Evolutionary conservation across 2,888 invertebrate species (phyloP).

Genomic region (Apodemia zela): DNA sequence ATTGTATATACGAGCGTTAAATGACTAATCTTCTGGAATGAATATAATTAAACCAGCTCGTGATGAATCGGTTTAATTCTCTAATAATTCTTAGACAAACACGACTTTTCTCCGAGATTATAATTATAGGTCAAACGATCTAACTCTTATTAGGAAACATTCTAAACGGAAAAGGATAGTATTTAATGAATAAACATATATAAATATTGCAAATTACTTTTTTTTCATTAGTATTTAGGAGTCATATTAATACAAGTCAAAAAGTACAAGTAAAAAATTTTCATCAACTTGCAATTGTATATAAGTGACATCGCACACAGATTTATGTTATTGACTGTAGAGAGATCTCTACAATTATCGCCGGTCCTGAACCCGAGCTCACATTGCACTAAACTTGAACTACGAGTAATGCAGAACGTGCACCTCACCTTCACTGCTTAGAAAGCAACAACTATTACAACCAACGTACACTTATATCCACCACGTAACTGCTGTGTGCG

Average conservation of each 20-base stretch:
- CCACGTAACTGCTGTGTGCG: conserved; percentile 41
- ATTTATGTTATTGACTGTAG: conserved; percentile 14
- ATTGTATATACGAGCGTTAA: no score
- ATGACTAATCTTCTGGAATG: no score
- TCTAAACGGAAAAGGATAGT: no score
- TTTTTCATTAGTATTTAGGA: not conserved
- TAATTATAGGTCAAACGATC: no score
- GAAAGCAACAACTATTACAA: conserved; percentile 73
- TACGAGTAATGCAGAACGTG: conserved; percentile 59
- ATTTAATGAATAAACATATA: no score
- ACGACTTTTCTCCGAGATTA: no score
- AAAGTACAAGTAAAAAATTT: not conserved
- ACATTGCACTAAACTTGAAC: conserved; percentile 72
- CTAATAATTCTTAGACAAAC: no score
- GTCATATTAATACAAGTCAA: not conserved
- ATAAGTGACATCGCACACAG: not conserved
- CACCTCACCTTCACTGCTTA: conserved; percentile 77
- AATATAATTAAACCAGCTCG: no score
- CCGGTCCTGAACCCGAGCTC: conserved; percentile 37
- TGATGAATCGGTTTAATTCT: no score
- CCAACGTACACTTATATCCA: conserved; percentile 47
- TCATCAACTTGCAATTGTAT: not conserved
- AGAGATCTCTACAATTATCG: conserved; percentile 66
- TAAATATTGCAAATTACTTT: not conserved
- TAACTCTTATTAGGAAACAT: no score